Evolutionary conservation across 2,113 vertebrate species (phyloP).

Genomic region (Colossoma macropomum): DNA sequence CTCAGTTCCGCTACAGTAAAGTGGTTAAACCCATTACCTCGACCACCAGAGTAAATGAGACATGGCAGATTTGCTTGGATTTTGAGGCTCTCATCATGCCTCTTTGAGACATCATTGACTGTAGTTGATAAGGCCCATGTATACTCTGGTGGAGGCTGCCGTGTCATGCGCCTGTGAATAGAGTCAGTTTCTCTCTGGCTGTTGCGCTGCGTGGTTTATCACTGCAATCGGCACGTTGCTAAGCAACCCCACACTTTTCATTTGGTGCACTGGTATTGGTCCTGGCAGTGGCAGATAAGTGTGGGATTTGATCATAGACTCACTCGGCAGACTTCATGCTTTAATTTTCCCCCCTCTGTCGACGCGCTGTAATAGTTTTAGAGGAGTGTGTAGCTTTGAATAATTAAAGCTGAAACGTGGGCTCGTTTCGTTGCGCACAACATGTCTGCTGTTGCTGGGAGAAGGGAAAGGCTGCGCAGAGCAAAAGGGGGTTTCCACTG

Average conservation of each 20-base stretch:
- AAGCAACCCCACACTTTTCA: constrained; percentile 61
- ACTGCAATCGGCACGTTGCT: constrained; percentile 58
- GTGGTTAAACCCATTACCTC: neutral
- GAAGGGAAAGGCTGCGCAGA: neutral
- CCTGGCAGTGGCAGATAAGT: constrained; percentile 55
- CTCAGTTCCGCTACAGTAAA: no score
- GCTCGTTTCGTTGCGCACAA: constrained; percentile 12
- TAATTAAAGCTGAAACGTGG: constrained; percentile 46
- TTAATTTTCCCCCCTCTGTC: constrained; percentile 49
- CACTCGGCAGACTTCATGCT: constrained; percentile 38
- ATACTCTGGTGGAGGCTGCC: neutral
- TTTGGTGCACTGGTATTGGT: constrained; percentile 50
- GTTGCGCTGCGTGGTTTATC: constrained; percentile 49
- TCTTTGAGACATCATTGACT: constrained; percentile 1
- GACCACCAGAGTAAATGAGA: neutral
- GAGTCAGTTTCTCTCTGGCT: constrained; percentile 41
- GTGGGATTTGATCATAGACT: constrained; percentile 59
- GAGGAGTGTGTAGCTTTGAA: constrained; percentile 36
- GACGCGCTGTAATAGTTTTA: constrained; percentile 51
- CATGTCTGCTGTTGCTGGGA: constrained; percentile 29
- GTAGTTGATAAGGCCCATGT: constrained; percentile 23
- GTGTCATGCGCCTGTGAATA: constrained; percentile 46
- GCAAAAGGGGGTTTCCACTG: neutral
- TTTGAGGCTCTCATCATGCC: neutral
- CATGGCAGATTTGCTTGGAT: neutral